Evolutionary conservation across 2,797 vertebrate genomes (phyloP).

Genomic region (Percopsis omiscomaycus): DNA sequence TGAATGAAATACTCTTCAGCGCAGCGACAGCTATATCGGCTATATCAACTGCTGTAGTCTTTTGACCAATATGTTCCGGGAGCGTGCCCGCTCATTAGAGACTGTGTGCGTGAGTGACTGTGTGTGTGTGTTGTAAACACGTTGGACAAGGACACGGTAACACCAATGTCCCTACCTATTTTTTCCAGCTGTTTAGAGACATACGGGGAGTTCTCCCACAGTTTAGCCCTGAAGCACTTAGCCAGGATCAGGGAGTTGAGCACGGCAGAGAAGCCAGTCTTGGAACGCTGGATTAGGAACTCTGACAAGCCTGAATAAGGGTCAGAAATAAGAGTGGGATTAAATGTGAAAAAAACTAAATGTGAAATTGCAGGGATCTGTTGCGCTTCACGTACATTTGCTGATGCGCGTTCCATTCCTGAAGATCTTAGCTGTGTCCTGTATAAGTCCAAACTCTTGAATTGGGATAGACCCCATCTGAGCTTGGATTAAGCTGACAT

Average conservation of each 20-base stretch:
- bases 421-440: slow-evolving; percentile 94
- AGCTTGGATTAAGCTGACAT: slow-evolving; percentile 92
- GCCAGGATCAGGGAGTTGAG: slow-evolving; percentile 89
- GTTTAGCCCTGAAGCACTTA: slow-evolving; percentile 93
- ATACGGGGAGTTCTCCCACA: slow-evolving; percentile 94
- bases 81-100: too few species aligned
- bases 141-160: too few species aligned
- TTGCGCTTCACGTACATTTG: slow-evolving; percentile 81
- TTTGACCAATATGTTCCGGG: too few species aligned
- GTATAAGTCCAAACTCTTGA: slow-evolving; percentile 94
- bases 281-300: slow-evolving; percentile 82
- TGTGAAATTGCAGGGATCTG: too few species aligned
- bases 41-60: too few species aligned
- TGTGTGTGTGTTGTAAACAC: too few species aligned
- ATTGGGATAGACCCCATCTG: slow-evolving; percentile 90
- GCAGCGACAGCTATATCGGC: too few species aligned
- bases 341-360: not conserved
- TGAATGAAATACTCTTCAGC: too few species aligned
- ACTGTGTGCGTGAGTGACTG: too few species aligned
- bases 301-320: slow-evolving; percentile 86
- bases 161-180: slow-evolving; percentile 82
- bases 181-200: slow-evolving; percentile 96
- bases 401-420: slow-evolving; percentile 88
- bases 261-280: slow-evolving; percentile 80
- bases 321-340: slow-evolving; percentile 23